Base-by-base conservation (phyloP, 2,888 invertebrate species). In the Theodoxus fluviatilis region DNA sequence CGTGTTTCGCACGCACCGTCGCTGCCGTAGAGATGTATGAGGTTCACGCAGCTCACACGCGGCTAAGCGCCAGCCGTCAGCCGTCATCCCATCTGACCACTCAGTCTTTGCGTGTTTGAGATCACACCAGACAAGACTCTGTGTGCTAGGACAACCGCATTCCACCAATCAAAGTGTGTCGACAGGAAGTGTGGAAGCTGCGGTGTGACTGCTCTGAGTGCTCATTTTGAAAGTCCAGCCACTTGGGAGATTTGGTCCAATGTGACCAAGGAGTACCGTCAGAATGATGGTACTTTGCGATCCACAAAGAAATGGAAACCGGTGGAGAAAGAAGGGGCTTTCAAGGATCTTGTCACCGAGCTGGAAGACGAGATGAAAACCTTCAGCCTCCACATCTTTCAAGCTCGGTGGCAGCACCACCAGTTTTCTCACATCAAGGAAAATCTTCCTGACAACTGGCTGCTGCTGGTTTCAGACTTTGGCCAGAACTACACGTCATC, bases 371-470 rank as follows among this genome's bases (percentile, higher is more conserved):
- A 52, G 52, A 6, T 52, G 52, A 52, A 9, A 18, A 9, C 52
- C n/a, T 52, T 52, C 52, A 52, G 52, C n/a, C 52, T 52, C 52
- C 52, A 52, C 52, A n/a, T 52, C 52, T 52, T 52, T 25, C 6
- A 52, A 6, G 52, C 52, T n/a, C n/a, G n/a, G n/a, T n/a, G n/a
- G n/a, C n/a, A n/a, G n/a, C n/a, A n/a, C n/a, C n/a, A n/a, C n/a
- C n/a, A n/a, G n/a, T n/a, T n/a, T n/a, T n/a, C n/a, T n/a, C n/a
- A n/a, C n/a, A n/a, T n/a, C n/a, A n/a, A n/a, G n/a, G n/a, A n/a
- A n/a, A n/a, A n/a, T n/a, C n/a, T n/a, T n/a, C n/a, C n/a, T n/a
- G n/a, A n/a, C n/a, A n/a, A n/a, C n/a, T n/a, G n/a, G n/a, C n/a
- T n/a, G n/a, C n/a, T n/a, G n/a, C n/a, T n/a, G n/a, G n/a, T n/a